These are phyloP conservation scores for Phrynocephalus forsythii DNA, from an alignment of 2,797 vertebrate genomes.

Conservation along the genomic window DNA sequence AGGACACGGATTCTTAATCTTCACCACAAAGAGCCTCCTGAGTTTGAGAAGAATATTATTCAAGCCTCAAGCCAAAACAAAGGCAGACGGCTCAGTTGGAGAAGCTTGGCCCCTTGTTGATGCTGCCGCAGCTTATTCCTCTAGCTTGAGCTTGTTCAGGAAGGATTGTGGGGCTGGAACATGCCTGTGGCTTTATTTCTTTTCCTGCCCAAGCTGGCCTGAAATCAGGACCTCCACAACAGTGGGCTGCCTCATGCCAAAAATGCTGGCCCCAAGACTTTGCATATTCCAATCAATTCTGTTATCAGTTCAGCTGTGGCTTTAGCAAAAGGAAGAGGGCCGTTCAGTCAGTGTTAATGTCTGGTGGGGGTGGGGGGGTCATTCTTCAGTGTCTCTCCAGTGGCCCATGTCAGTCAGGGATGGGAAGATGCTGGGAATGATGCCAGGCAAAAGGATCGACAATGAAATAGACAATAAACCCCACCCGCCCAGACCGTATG, in stretches of 20 bases:
- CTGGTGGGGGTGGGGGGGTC: too few species aligned
- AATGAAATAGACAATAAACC: too few species aligned
- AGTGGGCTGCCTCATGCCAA: background rate
- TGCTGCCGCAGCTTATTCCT: background rate
- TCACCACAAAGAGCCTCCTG: background rate
- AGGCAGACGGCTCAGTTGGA: conserved; percentile 17
- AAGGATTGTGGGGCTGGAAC: background rate
- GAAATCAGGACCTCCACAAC: background rate
- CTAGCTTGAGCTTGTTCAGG: background rate
- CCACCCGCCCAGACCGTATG: too few species aligned
- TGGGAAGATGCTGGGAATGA: too few species aligned
- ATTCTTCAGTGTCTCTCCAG: too few species aligned
- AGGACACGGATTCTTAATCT: background rate
- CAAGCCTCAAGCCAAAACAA: conserved; percentile 28
- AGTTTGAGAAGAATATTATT: conserved; percentile 29
- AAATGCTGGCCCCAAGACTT: background rate
- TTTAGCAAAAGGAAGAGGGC: too few species aligned
- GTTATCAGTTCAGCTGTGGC: too few species aligned
- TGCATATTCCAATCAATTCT: too few species aligned
- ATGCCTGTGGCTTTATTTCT: background rate
- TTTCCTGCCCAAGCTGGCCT: background rate
- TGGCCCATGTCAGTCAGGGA: too few species aligned
- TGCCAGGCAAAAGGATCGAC: too few species aligned
- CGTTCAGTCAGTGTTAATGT: too few species aligned
- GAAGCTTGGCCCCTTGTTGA: conserved; percentile 9